A percentile compares a stretch with the other conserved stretches of the same genome.
These are phyloP conservation scores for Rhinolophus ferrumequinum DNA, from an alignment of 2,113 vertebrate species.

Conservation along the genomic window DNA sequence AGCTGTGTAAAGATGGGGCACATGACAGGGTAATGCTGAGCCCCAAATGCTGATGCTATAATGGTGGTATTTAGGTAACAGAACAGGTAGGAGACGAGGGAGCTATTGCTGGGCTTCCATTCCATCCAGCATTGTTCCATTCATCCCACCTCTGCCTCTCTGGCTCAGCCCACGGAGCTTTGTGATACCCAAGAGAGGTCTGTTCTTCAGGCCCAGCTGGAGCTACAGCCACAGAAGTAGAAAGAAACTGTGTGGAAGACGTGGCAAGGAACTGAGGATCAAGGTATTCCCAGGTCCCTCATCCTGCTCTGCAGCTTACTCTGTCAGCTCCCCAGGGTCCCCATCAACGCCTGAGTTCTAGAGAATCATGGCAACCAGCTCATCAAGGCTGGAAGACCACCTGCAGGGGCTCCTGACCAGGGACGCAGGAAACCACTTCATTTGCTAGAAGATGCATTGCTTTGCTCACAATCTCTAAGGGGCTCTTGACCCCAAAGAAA, in stretches of 20 bases:
- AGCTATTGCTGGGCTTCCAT: background rate
- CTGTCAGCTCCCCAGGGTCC: background rate
- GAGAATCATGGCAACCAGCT: background rate
- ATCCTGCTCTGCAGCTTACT: background rate
- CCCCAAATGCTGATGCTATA: background rate
- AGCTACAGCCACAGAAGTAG: background rate
- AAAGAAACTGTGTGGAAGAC: background rate
- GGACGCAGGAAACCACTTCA: background rate
- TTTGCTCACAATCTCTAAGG: background rate
- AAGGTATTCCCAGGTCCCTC: background rate
- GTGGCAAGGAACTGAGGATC: background rate
- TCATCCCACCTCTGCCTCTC: background rate
- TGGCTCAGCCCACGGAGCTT: background rate
- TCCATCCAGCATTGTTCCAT: background rate
- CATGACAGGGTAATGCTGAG: background rate
- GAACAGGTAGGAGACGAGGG: background rate
- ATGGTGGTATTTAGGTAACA: background rate
- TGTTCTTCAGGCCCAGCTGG: background rate
- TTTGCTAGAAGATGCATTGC: background rate
- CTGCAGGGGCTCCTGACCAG: background rate
- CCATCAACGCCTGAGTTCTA: background rate
- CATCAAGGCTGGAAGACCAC: background rate
- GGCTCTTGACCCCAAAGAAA: background rate
- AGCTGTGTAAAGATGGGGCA: background rate
- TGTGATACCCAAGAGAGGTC: background rate